A percentile compares a stretch with the other conserved stretches of the same genome.
These are phyloP conservation scores for Anthoscopus minutus DNA, from an alignment of 2,113 vertebrate species.

Conservation along the genomic window DNA sequence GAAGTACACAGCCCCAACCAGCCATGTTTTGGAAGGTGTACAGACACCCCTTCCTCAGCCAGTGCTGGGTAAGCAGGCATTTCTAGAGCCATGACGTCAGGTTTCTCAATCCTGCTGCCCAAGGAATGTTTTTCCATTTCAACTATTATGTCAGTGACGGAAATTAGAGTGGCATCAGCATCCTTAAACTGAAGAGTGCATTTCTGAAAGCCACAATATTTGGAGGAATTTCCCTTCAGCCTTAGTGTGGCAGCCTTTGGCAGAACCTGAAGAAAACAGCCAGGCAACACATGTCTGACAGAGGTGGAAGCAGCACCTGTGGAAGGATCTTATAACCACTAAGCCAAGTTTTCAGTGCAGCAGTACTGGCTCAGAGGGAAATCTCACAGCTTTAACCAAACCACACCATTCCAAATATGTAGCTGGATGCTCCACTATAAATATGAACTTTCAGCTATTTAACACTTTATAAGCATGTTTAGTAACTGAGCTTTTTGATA, in stretches of 20 bases:
- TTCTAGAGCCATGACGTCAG: not conserved
- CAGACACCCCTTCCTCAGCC: not conserved
- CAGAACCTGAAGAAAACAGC: not conserved
- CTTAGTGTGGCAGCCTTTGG: not conserved
- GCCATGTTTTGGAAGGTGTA: not conserved
- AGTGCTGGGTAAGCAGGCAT: not conserved
- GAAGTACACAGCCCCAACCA: not conserved
- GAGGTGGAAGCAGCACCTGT: not conserved
- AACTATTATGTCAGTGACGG: not conserved
- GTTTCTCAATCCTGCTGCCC: not conserved
- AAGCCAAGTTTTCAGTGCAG: not conserved
- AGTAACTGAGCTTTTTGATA: not conserved
- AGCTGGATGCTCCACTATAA: not conserved
- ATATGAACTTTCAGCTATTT: not conserved
- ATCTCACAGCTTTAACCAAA: not conserved
- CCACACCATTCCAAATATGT: not conserved
- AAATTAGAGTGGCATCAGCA: not conserved
- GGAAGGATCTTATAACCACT: not conserved
- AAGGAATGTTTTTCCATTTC: not conserved
- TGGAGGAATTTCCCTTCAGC: not conserved
- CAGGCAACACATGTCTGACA: not conserved
- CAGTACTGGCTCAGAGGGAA: not conserved
- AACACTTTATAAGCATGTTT: not conserved
- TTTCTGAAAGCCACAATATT: not conserved
- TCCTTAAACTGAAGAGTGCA: fast-evolving